A percentile compares a stretch with the other conserved stretches of the same genome.
These are phyloP conservation scores for Lepus oiostolus DNA, from an alignment of 2,797 vertebrate species.

Conservation along the genomic window DNA sequence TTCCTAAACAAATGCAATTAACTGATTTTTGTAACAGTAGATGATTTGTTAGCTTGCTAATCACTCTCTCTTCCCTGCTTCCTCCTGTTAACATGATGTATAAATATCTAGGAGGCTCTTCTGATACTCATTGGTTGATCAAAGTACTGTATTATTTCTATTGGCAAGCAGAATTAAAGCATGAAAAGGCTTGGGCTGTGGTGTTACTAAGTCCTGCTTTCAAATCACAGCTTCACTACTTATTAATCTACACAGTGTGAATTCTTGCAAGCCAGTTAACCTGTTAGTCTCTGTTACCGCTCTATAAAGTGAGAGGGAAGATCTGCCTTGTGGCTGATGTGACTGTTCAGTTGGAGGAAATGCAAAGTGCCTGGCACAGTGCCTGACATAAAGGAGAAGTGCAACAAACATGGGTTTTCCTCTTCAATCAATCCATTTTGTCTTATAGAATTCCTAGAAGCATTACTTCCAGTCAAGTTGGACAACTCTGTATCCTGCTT, in stretches of 20 bases:
- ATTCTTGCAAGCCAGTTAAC: not conserved
- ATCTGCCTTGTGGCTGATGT: not conserved
- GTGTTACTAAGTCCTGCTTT: not conserved
- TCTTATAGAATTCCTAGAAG: not conserved
- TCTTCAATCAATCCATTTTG: not conserved
- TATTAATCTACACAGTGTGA: not conserved
- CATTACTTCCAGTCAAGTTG: not conserved
- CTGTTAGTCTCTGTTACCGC: not conserved
- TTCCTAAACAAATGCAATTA: conserved; percentile 70
- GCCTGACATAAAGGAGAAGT: not conserved
- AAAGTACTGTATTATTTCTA: conserved; percentile 35
- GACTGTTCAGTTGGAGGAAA: not conserved
- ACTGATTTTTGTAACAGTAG: conserved; percentile 68
- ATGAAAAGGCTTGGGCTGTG: not conserved
- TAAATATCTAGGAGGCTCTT: conserved; percentile 36
- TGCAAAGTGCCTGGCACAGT: not conserved
- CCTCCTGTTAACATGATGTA: conserved; percentile 13
- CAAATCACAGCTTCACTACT: not conserved
- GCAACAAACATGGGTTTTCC: not conserved
- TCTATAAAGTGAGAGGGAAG: not conserved
- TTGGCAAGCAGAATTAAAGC: not conserved
- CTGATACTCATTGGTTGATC: conserved; percentile 1
- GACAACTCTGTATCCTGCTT: not conserved
- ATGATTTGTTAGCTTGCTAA: conserved; percentile 70
- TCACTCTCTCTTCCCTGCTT: conserved; percentile 34